Percentiles rank a stretch among this genome's conserved stretches.
Conservation (phyloP, 2,113 vertebrate species). For the Furnarius figulus region DNA sequence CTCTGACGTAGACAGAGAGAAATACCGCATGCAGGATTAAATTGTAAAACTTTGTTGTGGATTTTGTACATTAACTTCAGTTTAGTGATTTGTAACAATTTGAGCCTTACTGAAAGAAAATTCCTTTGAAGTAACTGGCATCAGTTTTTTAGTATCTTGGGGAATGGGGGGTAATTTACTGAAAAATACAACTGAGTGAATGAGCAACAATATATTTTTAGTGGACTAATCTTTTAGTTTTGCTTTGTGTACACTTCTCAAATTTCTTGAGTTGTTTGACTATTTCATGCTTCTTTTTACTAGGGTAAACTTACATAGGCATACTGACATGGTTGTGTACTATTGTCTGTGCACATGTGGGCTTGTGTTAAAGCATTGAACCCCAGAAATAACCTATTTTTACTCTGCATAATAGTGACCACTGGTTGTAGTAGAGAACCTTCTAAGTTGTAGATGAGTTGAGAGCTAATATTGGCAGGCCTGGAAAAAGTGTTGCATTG, state of each 20-base stretch:
- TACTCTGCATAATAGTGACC: background rate
- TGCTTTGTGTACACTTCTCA: background rate
- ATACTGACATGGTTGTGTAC: background rate
- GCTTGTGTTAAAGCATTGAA: background rate
- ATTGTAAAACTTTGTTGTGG: background rate
- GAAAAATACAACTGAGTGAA: background rate
- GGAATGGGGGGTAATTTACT: background rate
- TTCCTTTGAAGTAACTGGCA: background rate
- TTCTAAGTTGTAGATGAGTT: background rate
- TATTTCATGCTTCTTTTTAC: background rate
- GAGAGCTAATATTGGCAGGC: background rate
- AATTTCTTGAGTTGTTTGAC: background rate
- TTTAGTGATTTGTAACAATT: background rate
- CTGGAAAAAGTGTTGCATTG: background rate
- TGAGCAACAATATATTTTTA: background rate
- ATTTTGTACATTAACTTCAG: background rate
- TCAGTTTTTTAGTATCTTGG: background rate
- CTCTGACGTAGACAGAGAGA: background rate
- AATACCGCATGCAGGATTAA: background rate
- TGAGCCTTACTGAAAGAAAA: background rate
- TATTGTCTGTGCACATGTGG: fast-evolving
- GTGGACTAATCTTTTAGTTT: background rate
- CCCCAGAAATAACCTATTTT: background rate
- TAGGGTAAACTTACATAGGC: background rate
- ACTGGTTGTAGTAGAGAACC: background rate